Evolutionary conservation across 23 tunicate species (phyloP), one percentile per base, ranked within the genome.

Genomic region (Pegea sp.): DNA sequence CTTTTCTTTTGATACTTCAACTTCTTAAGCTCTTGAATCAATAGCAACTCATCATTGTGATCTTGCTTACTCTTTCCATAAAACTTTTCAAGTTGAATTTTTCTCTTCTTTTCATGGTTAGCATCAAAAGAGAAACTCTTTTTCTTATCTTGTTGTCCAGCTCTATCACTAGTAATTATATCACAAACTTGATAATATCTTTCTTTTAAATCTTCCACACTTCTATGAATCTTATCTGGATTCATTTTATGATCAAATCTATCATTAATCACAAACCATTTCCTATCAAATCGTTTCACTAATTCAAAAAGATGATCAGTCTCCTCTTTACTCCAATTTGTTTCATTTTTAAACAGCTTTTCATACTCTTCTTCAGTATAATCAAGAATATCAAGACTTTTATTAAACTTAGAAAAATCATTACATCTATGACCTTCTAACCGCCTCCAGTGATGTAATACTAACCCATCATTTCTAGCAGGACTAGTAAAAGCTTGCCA

Each of bases 401-500:
- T 80, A 54, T 80, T 66, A 61, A 70, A 80, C 54, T 80, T 80
- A 11, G 80, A 64, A 66, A 80, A 80, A 46, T 80, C 93, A n/a
- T n/a, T n/a, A n/a, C n/a, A n/a, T n/a, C n/a, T n/a, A n/a, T n/a
- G n/a, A n/a, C n/a, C n/a, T 61, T 80, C 93, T 16, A 58, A 74
- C 18, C 80, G 44, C 11, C 80, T 59, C 93, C 93, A 80, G 64
- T 80, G 93, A 61, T 80, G 44, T 56, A 80, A 80, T 0, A 72
- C 59, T 6, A 70, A 79, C 8, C 93, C 72, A 49, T 80, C 93
- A 33, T 77, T 57, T 16, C 93, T 52, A 26, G 81, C 93, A 23
- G 93, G 93, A 50, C 72, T 80, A 18, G 93, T 65, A 46, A 80
- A 80, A 0, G 93, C 70, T 80, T 71, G 71, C 93, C 93, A 80